phyloP scores from a whole-genome alignment of 2,888 invertebrate species.

The Brassicogethes aeneus region DNA sequence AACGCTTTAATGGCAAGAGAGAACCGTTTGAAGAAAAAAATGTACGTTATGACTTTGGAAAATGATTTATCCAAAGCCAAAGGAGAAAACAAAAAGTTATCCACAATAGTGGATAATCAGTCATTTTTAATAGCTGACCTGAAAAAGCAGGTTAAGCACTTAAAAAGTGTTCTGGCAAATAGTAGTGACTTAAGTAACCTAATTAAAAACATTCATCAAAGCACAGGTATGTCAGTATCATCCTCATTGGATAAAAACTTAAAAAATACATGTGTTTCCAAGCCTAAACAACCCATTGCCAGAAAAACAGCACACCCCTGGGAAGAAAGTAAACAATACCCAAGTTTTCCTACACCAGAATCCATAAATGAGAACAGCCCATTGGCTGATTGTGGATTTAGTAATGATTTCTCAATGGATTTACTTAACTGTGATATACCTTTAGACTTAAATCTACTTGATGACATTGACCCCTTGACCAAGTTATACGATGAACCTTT shows the following conservation, averaged over 20 bases:
- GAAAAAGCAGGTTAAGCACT: constrained; percentile 46
- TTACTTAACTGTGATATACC: constrained; percentile 13
- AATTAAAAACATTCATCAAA: constrained; percentile 40
- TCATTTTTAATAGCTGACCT: constrained; percentile 41
- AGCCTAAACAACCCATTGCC: constrained; percentile 16
- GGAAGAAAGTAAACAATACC: constrained; percentile 15
- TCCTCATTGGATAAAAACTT: constrained; percentile 32
- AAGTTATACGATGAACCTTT: no score
- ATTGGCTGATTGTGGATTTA: constrained; percentile 10
- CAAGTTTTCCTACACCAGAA: constrained; percentile 18
- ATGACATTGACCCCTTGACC: constrained; percentile 1
- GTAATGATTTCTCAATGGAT: constrained; percentile 12
- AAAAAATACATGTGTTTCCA: constrained; percentile 23
- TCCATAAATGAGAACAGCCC: constrained; percentile 10
- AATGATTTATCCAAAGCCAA: constrained; percentile 40
- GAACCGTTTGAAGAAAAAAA: constrained; percentile 53
- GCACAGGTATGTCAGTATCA: constrained; percentile 35
- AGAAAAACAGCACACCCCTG: constrained; percentile 24
- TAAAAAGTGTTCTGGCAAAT: constrained; percentile 47
- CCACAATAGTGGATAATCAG: constrained; percentile 43
- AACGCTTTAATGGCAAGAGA: constrained; percentile 56
- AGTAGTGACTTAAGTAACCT: constrained; percentile 44
- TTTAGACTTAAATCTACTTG: constrained; percentile 15
- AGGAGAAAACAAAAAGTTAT: constrained; percentile 42
- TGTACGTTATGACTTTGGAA: constrained; percentile 49